Conservation (phyloP, 2,888 invertebrate genomes). For the Gastrophysa polygoni region DNA sequence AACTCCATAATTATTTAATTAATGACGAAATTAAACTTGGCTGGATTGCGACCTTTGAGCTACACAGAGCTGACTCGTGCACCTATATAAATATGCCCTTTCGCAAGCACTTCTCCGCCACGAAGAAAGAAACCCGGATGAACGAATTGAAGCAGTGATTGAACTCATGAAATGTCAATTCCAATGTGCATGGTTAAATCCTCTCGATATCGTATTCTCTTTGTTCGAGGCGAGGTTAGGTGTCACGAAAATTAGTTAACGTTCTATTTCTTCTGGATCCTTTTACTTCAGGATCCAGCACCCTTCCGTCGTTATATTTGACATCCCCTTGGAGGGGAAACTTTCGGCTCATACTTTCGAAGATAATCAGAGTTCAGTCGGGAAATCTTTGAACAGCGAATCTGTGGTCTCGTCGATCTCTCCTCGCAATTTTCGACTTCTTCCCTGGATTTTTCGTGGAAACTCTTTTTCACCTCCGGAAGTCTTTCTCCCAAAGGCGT, state of each 20-base stretch:
- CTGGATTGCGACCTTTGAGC: not conserved
- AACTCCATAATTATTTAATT: slow-evolving; percentile 20
- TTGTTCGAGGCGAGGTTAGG: too few relatives aligned
- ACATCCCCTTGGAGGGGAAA: not conserved
- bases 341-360: not conserved
- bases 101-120: too few relatives aligned
- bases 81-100: too few relatives aligned
- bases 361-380: not conserved
- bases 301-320: not conserved
- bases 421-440: not conserved
- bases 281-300: not conserved
- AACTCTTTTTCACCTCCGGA: not conserved
- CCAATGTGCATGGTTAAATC: too few relatives aligned
- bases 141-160: too few relatives aligned
- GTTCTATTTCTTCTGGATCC: not conserved
- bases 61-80: too few relatives aligned
- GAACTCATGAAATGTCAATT: too few relatives aligned
- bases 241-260: not conserved
- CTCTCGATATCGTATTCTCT: not conserved
- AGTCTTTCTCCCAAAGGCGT: not conserved
- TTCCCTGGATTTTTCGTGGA: not conserved
- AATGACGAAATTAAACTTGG: slow-evolving; percentile 4
- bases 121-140: too few relatives aligned
- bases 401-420: not conserved
- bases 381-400: not conserved